These are phyloP conservation scores for Sciurus vulgaris DNA, from an alignment of 2,797 vertebrate species.

Conservation along the genomic window DNA sequence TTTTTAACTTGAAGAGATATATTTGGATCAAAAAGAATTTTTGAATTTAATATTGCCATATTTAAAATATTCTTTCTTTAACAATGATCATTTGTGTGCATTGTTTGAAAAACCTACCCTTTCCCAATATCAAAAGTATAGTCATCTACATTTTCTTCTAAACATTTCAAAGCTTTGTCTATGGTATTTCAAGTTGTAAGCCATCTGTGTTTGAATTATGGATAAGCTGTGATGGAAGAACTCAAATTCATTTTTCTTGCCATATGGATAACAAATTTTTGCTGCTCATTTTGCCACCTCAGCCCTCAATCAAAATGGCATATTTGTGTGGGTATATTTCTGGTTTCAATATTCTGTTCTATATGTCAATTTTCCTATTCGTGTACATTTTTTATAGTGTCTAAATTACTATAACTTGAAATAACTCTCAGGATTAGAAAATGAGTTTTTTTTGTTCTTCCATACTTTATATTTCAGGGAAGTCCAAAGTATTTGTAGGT, in stretches of 20 bases:
- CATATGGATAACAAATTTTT: constrained; percentile 44
- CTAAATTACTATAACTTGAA: constrained; percentile 57
- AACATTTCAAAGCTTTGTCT: not conserved
- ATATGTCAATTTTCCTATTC: constrained; percentile 6
- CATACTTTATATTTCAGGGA: constrained; percentile 22
- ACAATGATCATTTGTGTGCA: not conserved
- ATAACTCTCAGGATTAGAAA: constrained; percentile 42
- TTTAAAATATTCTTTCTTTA: not conserved
- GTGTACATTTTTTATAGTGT: not conserved
- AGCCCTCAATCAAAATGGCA: constrained; percentile 39
- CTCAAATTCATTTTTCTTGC: constrained; percentile 48
- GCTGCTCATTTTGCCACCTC: constrained; percentile 42
- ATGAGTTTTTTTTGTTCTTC: not conserved
- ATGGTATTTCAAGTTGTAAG: constrained; percentile 4
- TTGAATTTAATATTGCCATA: not conserved
- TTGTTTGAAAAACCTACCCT: not conserved
- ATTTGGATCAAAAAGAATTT: not conserved
- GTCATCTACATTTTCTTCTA: constrained; percentile 19
- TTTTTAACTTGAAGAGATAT: constrained; percentile 38
- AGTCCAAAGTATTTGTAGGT: not conserved
- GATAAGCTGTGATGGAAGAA: constrained; percentile 2
- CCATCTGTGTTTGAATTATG: constrained; percentile 63
- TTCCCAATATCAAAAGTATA: not conserved
- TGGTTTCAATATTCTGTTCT: not conserved
- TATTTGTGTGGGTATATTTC: constrained; percentile 36